These are phyloP conservation scores for Lordiphosa collinella DNA, from an alignment of 1,140 invertebrate genomes.

Conservation along the genomic window DNA sequence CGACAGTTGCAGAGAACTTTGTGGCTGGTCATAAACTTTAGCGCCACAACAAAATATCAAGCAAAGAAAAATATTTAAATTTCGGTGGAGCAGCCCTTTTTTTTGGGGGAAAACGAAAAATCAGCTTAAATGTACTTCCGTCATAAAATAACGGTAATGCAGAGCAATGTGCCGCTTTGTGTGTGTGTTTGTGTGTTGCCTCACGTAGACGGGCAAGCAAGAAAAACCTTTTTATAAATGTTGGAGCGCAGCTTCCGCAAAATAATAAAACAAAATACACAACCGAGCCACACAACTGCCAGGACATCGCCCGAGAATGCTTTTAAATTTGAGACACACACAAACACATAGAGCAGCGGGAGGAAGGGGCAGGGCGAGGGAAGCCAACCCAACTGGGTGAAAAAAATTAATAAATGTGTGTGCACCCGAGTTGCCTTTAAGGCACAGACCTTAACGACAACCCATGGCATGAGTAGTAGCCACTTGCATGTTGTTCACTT, in stretches of 20 bases:
- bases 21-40: constrained; percentile 68
- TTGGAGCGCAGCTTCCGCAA: constrained; percentile 59
- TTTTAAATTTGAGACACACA: constrained; percentile 52
- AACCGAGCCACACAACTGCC: constrained; percentile 29
- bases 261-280: constrained; percentile 70
- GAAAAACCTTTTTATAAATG: constrained; percentile 76
- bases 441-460: constrained; percentile 24
- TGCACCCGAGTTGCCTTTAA: constrained; percentile 40
- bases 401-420: constrained; percentile 56
- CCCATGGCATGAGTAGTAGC: constrained; percentile 7
- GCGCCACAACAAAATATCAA: constrained; percentile 47
- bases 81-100: constrained; percentile 37
- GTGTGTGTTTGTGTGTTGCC: constrained; percentile 25
- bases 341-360: constrained; percentile 9
- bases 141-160: constrained; percentile 76
- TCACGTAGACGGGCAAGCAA: constrained; percentile 62
- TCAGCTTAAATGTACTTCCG: constrained; percentile 76
- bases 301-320: constrained; percentile 44
- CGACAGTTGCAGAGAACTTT: constrained; percentile 24
- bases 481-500: constrained; percentile 26
- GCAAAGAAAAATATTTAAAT: constrained; percentile 62
- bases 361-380: too few species aligned
- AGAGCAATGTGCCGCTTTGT: constrained; percentile 42
- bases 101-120: constrained; percentile 41
- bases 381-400: constrained; percentile 3